Percentiles rank a stretch among this genome's conserved stretches.
Evolutionary conservation across 2,797 vertebrate genomes (phyloP).

Genomic region (Uromys caudimaculatus): DNA sequence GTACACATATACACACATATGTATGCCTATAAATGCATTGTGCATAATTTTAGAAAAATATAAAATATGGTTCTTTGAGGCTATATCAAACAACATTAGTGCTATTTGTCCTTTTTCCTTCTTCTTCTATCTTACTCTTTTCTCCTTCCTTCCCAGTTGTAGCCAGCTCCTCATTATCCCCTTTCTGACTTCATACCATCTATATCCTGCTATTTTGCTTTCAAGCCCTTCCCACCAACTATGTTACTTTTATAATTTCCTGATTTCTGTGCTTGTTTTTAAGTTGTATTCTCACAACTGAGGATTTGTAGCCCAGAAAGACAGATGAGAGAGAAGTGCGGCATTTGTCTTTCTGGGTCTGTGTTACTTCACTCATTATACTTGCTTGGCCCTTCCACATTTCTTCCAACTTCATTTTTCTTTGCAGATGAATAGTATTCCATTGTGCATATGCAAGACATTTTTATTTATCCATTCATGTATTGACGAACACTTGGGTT

Average conservation of each 20-base stretch:
- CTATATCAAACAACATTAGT: neutral
- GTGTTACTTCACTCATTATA: neutral
- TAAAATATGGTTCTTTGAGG: neutral
- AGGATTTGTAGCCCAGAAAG: neutral
- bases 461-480: neutral
- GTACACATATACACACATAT: rapidly evolving
- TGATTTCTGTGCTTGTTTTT: neutral
- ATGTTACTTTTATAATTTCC: too few species aligned
- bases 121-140: neutral
- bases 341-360: neutral
- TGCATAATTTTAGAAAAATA: neutral
- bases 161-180: neutral
- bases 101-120: too few species aligned
- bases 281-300: neutral
- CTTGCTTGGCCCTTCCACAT: neutral
- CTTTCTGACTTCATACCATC: neutral
- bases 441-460: neutral
- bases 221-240: neutral
- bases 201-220: neutral
- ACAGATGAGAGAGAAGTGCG: neutral
- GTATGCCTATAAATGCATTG: too few species aligned
- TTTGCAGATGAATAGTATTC: neutral
- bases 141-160: neutral
- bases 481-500: neutral
- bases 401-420: neutral